Evolutionary conservation across 2,113 vertebrate species (phyloP).

Genomic region (Mystacornis crossleyi): DNA sequence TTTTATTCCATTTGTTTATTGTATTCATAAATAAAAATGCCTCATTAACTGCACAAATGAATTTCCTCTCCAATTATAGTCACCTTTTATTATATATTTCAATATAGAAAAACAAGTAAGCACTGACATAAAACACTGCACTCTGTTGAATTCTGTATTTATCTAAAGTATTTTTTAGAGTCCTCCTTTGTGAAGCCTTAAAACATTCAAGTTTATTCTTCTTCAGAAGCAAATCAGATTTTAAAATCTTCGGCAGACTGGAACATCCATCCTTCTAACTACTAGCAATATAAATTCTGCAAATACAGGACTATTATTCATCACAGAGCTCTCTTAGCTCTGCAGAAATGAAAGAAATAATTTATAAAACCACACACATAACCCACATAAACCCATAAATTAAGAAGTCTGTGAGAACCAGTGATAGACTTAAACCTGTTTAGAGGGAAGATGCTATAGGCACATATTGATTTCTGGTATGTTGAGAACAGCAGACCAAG

Average conservation of each 20-base stretch:
- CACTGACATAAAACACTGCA: neutral
- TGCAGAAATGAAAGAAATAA: conserved; percentile 15
- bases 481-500: neutral
- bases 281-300: neutral
- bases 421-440: neutral
- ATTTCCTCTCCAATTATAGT: conserved; percentile 18
- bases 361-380: neutral
- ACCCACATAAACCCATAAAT: neutral
- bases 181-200: neutral
- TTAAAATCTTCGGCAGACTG: neutral
- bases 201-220: neutral
- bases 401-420: neutral
- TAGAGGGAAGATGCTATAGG: neutral
- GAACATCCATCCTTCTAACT: conserved; percentile 12
- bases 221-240: conserved; percentile 5
- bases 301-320: neutral
- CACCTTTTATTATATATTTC: neutral
- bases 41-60: neutral
- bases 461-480: neutral
- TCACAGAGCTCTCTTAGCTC: neutral
- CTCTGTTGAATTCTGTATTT: neutral
- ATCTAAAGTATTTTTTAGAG: neutral
- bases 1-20: conserved; percentile 8
- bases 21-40: conserved; percentile 16
- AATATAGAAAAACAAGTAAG: neutral